Evolutionary conservation across 2,797 vertebrate species (phyloP).

Genomic region (Trachurus trachurus): DNA sequence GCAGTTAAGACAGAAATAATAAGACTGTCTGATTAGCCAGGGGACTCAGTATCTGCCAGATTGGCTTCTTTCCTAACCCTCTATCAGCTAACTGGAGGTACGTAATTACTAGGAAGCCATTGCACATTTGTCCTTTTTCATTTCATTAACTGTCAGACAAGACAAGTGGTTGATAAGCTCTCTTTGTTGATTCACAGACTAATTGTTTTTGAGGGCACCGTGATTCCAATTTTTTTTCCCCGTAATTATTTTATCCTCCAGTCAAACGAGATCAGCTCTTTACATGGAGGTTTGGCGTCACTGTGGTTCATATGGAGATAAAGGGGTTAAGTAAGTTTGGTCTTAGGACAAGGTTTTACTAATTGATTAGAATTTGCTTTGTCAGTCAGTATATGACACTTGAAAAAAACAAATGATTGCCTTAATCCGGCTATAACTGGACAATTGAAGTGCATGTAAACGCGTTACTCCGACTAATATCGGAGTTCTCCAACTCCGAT

Average conservation of each 20-base stretch:
- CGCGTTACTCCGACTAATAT: too few relatives aligned
- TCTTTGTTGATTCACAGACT: neutral
- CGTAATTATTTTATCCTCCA: neutral
- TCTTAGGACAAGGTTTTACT: too few relatives aligned
- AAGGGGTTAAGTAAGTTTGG: neutral
- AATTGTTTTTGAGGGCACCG: constrained; percentile 7
- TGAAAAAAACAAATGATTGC: too few relatives aligned
- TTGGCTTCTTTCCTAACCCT: constrained; percentile 25
- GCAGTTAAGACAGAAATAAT: constrained; percentile 15
- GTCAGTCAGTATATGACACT: too few relatives aligned
- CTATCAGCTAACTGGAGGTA: constrained; percentile 29
- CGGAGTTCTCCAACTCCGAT: too few relatives aligned
- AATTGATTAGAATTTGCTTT: too few relatives aligned
- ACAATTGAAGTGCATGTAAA: too few relatives aligned
- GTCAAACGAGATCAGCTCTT: neutral
- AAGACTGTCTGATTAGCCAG: constrained; percentile 18
- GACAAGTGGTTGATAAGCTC: neutral
- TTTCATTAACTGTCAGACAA: constrained; percentile 29
- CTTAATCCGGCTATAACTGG: too few relatives aligned
- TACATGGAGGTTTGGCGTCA: neutral
- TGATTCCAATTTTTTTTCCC: neutral
- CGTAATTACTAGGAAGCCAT: constrained; percentile 31
- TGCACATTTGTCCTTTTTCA: constrained; percentile 28
- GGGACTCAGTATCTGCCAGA: constrained; percentile 22
- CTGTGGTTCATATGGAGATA: neutral